These are phyloP conservation scores for Andrena bucephala DNA, from an alignment of 2,888 invertebrate species.

Conservation along the genomic window DNA sequence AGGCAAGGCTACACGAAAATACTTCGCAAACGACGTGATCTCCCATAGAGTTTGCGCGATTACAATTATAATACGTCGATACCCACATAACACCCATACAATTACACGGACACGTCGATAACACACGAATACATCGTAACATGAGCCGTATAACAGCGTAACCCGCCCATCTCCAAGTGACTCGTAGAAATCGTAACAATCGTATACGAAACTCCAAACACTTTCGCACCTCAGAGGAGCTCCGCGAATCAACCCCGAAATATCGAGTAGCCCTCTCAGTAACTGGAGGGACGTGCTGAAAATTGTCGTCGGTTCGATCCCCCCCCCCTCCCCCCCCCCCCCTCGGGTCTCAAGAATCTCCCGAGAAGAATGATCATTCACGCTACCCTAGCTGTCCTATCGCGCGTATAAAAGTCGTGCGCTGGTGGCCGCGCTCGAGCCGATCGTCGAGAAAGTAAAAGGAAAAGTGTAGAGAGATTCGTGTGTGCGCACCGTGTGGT, in stretches of 20 bases:
- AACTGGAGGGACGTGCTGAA: constrained; percentile 19
- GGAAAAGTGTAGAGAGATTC: constrained; percentile 59
- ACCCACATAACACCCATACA: constrained; percentile 49
- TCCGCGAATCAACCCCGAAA: neutral
- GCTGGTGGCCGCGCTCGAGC: constrained; percentile 62
- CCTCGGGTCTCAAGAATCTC: neutral
- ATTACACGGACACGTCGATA: constrained; percentile 55
- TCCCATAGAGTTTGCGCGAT: constrained; percentile 29
- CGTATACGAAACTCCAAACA: constrained; percentile 45
- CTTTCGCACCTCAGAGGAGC: neutral
- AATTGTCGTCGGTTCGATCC: constrained; percentile 20
- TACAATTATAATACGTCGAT: constrained; percentile 29
- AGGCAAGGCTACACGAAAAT: constrained; percentile 48
- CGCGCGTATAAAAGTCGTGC: constrained; percentile 56
- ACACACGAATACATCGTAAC: constrained; percentile 46
- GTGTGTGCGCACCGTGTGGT: constrained; percentile 66
- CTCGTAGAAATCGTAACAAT: constrained; percentile 56
- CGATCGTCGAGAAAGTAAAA: constrained; percentile 61
- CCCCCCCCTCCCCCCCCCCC: neutral
- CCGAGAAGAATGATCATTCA: constrained; percentile 10
- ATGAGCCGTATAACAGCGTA: constrained; percentile 30
- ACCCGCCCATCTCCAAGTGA: constrained; percentile 4
- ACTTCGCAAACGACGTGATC: constrained; percentile 31
- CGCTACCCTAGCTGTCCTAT: constrained; percentile 53
- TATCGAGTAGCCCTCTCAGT: neutral